These are phyloP conservation scores for Heteronetta atricapilla DNA, from an alignment of 2,113 vertebrate species.

Conservation along the genomic window DNA sequence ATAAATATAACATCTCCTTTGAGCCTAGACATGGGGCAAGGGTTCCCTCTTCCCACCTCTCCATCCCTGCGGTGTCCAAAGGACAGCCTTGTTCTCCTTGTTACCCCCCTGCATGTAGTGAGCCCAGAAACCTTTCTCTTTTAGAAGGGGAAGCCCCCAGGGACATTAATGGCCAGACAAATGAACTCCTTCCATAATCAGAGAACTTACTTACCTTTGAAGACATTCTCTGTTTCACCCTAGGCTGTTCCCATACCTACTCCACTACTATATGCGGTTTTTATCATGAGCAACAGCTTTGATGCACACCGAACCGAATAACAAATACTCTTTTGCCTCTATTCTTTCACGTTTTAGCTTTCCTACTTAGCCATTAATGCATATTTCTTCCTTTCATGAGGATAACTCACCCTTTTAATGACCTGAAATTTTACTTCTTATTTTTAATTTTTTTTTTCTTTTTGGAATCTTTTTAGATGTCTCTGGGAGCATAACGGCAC, in stretches of 20 bases:
- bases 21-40: neutral
- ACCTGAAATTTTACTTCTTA: neutral
- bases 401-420: neutral
- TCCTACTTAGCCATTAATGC: neutral
- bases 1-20: neutral
- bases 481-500: neutral
- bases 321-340: neutral
- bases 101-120: neutral
- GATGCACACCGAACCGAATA: neutral
- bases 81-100: too few relatives aligned
- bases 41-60: neutral
- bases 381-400: neutral
- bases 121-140: fast-evolving
- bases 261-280: fast-evolving
- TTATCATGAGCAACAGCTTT: neutral
- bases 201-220: neutral
- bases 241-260: neutral
- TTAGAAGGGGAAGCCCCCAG: neutral
- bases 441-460: neutral
- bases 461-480: neutral
- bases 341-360: neutral
- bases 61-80: neutral
- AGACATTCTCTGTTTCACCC: neutral
- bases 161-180: neutral
- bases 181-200: neutral